Evolutionary conservation across 2,888 invertebrate species (phyloP), one percentile per base, ranked within the genome.

Genomic region (Pseudoips prasinana): DNA sequence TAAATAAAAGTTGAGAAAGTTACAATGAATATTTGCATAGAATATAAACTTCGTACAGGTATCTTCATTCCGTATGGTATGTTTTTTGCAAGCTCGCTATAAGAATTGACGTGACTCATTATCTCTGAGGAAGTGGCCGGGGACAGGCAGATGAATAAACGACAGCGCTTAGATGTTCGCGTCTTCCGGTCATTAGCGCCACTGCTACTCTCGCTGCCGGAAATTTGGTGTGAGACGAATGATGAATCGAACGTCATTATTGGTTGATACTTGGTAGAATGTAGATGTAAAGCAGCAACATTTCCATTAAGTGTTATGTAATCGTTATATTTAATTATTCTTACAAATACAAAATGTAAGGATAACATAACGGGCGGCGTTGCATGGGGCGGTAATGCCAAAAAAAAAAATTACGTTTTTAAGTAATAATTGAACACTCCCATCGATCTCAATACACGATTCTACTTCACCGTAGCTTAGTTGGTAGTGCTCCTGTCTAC

Each of bases 131-230:
- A 58, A 57, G 52, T 45, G 32, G 37, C 22, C 32, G 25, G 22
- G 39, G 34, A 44, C 33, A 40, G 37, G 22, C 29, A 30, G 39
- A 45, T 36, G 38, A 46, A 41, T 33, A 36, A 43, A 45, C 22
- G 42, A 29, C 43, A 37, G 28, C 37, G 43, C 43, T 48, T 32
- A 39, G 43, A 54, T 43, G 47, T 46, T 45, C 36, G 33, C 35
- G 43, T 39, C 58, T 53, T 58, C 58, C 58, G 46, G 50, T 54
- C 58, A 58, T 58, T 58, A 58, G 49, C n/a, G 20, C 3, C 7
- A 20, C 20, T 25, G 34, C 46, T 25, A 33, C 46, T 46, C 39
- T 42, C 44, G 20, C 27, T 35, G 27, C 37, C 57, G 56, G 56
- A 53, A 27, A 23, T 25, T 29, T 29, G 36, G 30, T 29, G 37